These are phyloP conservation scores for Zaprionus obscuricornis DNA, from an alignment of 2,888 invertebrate genomes.

Conservation along the genomic window DNA sequence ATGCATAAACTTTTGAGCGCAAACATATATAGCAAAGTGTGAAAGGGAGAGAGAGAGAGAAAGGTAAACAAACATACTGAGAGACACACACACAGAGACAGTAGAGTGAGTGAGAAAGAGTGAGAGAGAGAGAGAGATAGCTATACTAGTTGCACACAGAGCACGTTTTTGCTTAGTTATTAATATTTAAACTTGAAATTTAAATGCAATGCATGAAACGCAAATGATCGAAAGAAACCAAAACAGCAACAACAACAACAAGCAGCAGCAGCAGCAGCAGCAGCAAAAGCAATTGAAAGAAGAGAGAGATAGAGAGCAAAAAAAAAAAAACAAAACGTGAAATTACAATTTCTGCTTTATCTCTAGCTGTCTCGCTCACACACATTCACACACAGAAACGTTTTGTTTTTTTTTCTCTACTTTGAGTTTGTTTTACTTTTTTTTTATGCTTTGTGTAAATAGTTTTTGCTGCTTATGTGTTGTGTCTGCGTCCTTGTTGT, in stretches of 20 bases:
- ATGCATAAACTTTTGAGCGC: conserved; percentile 53
- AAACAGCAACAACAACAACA: conserved; percentile 3
- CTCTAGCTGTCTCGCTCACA: background rate
- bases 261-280: too few relatives aligned
- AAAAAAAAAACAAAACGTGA: conserved; percentile 6
- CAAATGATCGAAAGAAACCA: conserved; percentile 46
- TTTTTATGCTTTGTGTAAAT: conserved; percentile 30
- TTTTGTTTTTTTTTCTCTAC: background rate
- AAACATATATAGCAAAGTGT: too few relatives aligned
- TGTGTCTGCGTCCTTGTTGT: conserved; percentile 25
- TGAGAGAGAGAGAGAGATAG: background rate
- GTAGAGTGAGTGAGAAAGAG: background rate
- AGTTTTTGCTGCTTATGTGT: conserved; percentile 22
- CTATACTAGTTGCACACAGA: background rate
- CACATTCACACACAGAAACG: background rate
- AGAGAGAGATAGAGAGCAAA: background rate
- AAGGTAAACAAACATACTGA: too few relatives aligned
- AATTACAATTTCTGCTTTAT: conserved; percentile 43
- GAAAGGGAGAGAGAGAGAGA: too few relatives aligned
- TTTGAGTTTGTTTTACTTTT: too few relatives aligned
- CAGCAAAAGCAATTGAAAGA: conserved; percentile 23
- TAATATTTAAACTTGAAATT: conserved; percentile 69
- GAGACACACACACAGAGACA: conserved; percentile 5
- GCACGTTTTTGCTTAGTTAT: conserved; percentile 64
- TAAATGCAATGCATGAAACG: conserved; percentile 67